These are phyloP conservation scores for Phymorhynchus buccinoides DNA, from an alignment of 1,140 invertebrate species.

Conservation along the genomic window DNA sequence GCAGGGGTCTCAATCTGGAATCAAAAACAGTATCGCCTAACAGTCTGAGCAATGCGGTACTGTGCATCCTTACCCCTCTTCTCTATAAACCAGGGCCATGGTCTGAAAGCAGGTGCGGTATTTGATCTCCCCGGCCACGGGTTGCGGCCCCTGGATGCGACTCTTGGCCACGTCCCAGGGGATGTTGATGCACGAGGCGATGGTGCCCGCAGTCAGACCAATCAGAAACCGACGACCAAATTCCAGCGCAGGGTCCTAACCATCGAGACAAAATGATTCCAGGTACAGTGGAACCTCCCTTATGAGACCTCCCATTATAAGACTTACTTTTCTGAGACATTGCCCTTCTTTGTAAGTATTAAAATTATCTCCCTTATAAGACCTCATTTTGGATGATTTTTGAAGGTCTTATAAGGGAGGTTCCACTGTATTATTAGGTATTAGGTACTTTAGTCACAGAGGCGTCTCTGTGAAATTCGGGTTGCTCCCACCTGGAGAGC, in stretches of 20 bases:
- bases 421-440: too few relatives aligned
- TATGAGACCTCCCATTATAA: too few relatives aligned
- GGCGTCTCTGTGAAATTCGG: too few relatives aligned
- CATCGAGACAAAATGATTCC: slow-evolving; percentile 17
- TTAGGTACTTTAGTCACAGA: too few relatives aligned
- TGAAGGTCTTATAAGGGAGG: too few relatives aligned
- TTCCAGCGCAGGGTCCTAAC: slow-evolving; percentile 80
- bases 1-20: background rate
- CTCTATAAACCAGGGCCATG: slow-evolving; percentile 83
- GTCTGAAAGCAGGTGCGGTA: slow-evolving; percentile 85
- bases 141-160: slow-evolving; percentile 91
- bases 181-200: slow-evolving; percentile 91
- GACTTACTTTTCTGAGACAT: too few relatives aligned
- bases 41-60: background rate
- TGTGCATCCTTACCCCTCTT: slow-evolving; percentile 85
- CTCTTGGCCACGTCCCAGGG: slow-evolving; percentile 97
- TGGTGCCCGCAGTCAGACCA: slow-evolving; percentile 87
- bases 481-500: too few relatives aligned
- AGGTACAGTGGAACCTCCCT: too few relatives aligned
- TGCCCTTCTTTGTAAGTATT: too few relatives aligned
- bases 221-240: slow-evolving; percentile 83
- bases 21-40: background rate
- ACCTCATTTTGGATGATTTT: too few relatives aligned
- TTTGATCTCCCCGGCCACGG: slow-evolving; percentile 81
- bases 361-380: too few relatives aligned